phyloP scores from a whole-genome alignment of 2,797 vertebrate species.

The Megaceryle alcyon region DNA sequence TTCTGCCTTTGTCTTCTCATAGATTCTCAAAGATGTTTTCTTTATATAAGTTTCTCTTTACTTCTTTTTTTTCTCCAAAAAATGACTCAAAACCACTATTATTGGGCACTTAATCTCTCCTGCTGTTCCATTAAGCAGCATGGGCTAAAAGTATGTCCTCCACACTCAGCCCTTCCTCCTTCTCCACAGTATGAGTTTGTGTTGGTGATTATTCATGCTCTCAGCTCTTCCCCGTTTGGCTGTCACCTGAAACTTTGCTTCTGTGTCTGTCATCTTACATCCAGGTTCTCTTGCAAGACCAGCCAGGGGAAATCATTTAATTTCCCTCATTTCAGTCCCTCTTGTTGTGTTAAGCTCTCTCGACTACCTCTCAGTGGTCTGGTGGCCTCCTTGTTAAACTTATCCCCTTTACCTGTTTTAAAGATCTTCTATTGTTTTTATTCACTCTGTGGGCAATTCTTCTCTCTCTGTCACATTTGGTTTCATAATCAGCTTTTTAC shows the following conservation, averaged over 20 bases:
- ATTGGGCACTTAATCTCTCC: background rate
- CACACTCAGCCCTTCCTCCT: background rate
- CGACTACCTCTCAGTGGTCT: background rate
- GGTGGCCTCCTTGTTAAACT: background rate
- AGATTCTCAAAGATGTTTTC: background rate
- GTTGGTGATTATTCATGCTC: background rate
- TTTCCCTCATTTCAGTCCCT: background rate
- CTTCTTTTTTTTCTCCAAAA: background rate
- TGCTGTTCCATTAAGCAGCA: background rate
- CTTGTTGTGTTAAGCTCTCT: background rate
- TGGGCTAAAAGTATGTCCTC: background rate
- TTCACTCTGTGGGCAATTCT: slow-evolving; percentile 16
- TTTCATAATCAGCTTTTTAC: slow-evolving; percentile 65
- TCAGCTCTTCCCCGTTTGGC: background rate
- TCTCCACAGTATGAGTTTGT: background rate
- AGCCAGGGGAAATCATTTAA: background rate
- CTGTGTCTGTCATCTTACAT: background rate
- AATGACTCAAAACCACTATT: background rate
- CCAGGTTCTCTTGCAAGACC: background rate
- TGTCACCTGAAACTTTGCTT: background rate
- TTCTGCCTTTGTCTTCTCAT: background rate
- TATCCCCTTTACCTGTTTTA: background rate
- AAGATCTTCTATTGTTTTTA: slow-evolving; percentile 42
- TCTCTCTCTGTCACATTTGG: slow-evolving; percentile 44
- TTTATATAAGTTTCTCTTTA: background rate